Percentiles rank a stretch among this genome's conserved stretches.
Evolutionary conservation across 1,140 invertebrate species (phyloP).

Genomic region (Ericerus pela): DNA sequence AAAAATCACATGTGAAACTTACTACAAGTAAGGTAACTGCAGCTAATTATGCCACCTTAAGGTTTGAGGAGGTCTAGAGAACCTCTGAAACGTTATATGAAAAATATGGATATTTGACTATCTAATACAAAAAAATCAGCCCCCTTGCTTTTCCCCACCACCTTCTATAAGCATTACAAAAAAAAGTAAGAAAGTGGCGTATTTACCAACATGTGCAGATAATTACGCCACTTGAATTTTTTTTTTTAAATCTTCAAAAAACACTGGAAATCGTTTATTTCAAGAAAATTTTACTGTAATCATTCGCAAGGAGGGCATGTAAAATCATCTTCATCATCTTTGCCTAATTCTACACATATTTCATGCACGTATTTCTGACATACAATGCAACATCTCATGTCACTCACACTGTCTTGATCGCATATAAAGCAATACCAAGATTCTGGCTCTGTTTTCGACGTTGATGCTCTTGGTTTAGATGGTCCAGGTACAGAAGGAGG

Average conservation of each 20-base stretch:
- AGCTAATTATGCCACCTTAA: neutral
- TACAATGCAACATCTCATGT: constrained; percentile 14
- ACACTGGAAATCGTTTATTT: neutral
- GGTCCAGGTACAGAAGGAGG: too few relatives aligned
- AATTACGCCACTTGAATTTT: neutral
- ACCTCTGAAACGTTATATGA: neutral
- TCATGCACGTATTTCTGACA: constrained; percentile 8
- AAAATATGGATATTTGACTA: neutral
- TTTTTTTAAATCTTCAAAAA: neutral
- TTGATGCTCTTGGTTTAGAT: neutral
- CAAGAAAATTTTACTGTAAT: neutral
- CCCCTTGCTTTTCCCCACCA: neutral
- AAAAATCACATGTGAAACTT: too few relatives aligned
- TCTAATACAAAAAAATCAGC: neutral
- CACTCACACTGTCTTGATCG: constrained; percentile 13
- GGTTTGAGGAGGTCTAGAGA: neutral
- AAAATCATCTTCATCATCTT: constrained; percentile 8
- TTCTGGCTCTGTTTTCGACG: too few relatives aligned
- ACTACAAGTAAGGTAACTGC: neutral
- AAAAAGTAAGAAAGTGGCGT: too few relatives aligned
- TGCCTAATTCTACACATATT: constrained; percentile 15
- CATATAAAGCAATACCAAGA: constrained; percentile 15
- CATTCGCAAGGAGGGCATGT: constrained; percentile 11
- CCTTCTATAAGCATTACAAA: neutral
- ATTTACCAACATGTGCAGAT: neutral